A percentile compares a stretch with the other conserved stretches of the same genome.
Conservation (phyloP, 2,113 vertebrate species). For the Hystrix cristata region DNA sequence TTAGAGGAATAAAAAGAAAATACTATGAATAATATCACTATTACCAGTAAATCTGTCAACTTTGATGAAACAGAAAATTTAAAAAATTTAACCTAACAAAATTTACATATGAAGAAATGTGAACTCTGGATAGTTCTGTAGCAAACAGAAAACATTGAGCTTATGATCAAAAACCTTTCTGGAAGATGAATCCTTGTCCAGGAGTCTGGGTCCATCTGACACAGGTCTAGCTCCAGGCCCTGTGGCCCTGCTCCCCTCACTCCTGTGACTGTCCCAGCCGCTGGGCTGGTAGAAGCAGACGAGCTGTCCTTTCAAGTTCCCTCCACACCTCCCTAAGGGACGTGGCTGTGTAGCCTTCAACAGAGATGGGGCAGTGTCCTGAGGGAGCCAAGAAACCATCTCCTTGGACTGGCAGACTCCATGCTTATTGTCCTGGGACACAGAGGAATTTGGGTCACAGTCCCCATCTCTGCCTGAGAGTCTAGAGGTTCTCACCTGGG, state of each 20-base stretch:
- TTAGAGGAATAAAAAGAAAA: neutral
- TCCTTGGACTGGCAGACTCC: neutral
- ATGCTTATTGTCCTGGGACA: neutral
- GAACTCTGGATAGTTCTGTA: neutral
- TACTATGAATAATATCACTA: neutral
- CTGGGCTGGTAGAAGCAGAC: neutral
- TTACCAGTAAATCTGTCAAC: neutral
- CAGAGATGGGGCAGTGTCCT: neutral
- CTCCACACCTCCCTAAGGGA: rapidly evolving
- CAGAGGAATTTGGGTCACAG: neutral
- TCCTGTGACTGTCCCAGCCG: neutral
- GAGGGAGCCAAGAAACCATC: neutral
- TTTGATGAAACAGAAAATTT: neutral
- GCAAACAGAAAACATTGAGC: neutral
- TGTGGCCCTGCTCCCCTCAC: rapidly evolving
- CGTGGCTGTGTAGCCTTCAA: neutral
- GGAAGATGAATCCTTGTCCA: neutral
- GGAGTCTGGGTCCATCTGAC: neutral
- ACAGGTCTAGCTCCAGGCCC: neutral
- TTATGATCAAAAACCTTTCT: neutral
- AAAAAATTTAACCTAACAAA: neutral
- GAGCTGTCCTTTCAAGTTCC: neutral
- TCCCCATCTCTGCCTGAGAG: neutral
- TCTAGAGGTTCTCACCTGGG: neutral
- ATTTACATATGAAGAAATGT: neutral